Base-by-base conservation (phyloP, 2,888 invertebrate genomes). In the Hybos culiciformis region DNA sequence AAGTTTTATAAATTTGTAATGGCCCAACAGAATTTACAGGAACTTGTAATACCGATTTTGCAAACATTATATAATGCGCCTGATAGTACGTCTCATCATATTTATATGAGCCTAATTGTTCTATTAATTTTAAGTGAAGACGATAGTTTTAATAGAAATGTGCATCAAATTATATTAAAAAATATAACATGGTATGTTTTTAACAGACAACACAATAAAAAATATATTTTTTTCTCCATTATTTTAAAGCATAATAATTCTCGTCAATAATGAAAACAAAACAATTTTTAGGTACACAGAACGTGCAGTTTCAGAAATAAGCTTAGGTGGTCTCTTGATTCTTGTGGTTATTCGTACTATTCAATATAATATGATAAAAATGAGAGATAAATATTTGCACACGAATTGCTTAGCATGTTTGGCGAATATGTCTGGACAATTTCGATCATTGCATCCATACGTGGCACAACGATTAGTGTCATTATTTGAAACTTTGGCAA, bases 101-200 rank as follows among this genome's bases (percentile, higher is more conserved):
- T 97, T 53, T 98, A 99, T 68, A 96, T 98, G 93, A 92, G 96
- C 0, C 74, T 98, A 4, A 98, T 98, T 49, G 88, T 97, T 24
- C 70, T 98, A 21, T 73, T 99, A 4, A 94, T 98, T 54, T 70
- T 98, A 5, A 94, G 93, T 31, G 98, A 98, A 67, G 97, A 98
- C 62, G 93, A 94, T 52, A 72, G 80, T 1, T 92, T 98, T 57
- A 97, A 94, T 66, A 90, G 86, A 62, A 80, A 80, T 49, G 80
- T 98, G 29, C 98, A 99, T 63, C 82, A 85, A 62, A 87, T 88
- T 62, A 94, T 96, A 68, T 80, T 87, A 75, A 6, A 12, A 5
- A 18, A 23, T 34, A 29, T 7, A 8, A 0, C 5, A 6, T 32
- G 12, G 2, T 11, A 8, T 5, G 15, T 38, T 5, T 6, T 6